phyloP scores from a whole-genome alignment of 2,797 vertebrate species.

The Tragopan temminckii region DNA sequence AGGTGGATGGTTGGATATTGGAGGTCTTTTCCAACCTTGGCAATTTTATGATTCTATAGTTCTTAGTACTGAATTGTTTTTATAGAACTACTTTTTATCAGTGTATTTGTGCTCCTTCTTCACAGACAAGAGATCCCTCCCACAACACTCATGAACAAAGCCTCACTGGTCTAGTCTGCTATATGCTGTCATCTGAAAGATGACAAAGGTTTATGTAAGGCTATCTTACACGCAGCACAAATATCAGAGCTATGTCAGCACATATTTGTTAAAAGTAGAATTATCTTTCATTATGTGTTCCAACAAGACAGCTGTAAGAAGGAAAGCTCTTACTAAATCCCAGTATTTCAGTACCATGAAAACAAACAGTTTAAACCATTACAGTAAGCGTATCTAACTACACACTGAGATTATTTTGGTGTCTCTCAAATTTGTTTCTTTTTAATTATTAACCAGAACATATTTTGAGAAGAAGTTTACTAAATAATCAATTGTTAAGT shows the following conservation, averaged over 20 bases:
- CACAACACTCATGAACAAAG: not conserved
- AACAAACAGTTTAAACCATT: not conserved
- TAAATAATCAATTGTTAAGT: not conserved
- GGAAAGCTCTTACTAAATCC: not conserved
- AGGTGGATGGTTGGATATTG: too few species aligned
- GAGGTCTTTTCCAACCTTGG: too few species aligned
- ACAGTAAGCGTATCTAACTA: not conserved
- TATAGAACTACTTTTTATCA: not conserved
- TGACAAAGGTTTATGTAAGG: not conserved
- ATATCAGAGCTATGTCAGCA: not conserved
- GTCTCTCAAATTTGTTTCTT: not conserved
- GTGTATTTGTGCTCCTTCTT: not conserved
- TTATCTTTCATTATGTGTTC: not conserved
- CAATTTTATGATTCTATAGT: too few species aligned
- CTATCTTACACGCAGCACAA: not conserved
- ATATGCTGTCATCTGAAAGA: not conserved
- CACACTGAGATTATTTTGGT: not conserved
- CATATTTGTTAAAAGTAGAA: not conserved
- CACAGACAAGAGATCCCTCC: not conserved
- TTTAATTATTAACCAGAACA: not conserved
- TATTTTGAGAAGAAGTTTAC: not conserved
- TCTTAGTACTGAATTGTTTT: not conserved
- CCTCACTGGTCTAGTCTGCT: not conserved
- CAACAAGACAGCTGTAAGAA: not conserved
- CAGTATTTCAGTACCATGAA: not conserved